Base-by-base conservation (phyloP, 2,113 vertebrate species). In the human region DNA sequence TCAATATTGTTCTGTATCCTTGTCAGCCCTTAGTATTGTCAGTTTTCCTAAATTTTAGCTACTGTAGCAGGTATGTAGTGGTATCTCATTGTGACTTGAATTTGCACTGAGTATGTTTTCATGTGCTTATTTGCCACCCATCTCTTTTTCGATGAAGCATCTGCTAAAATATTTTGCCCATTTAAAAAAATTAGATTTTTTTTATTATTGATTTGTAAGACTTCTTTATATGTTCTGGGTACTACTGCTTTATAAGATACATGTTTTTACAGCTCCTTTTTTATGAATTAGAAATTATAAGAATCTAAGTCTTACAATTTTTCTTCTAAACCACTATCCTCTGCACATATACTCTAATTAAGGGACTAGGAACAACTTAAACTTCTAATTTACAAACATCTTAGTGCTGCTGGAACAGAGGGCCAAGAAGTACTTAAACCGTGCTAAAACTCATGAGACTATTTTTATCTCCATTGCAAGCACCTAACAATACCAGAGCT, bases 401-500 rank as follows among this genome's bases (percentile, higher is more conserved):
- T 52, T 87, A 81, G 81, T 82, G 40, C 13, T n/a, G 40, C 1
- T 12, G 10, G 8, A 64, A 59, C 7, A 68, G 70, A 91, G 40
- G 38, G 43, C 57, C 27, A 90, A 27, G 59, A 25, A 94, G 57
- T 70, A 80, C 27, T 83, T 16, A 3, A 59, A 2, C 30, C 66
- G 52, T 55, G 14, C 78, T 92, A 82, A 68, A 89, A 81, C 55
- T 95, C 89, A 57, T 35, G 55, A 87, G 25, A 92, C 90, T 76
- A 55, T 98, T 96, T 93, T 93, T 50, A 87, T 89, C 84, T 68
- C 92, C 59, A 88, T 66, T 97, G 85, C 38, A 93, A 86, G 40
- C 13, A 27, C 48, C 81, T 70, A 92, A 80, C 50, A 84, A 40
- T 12, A 78, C 57, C 40, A 94, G 61, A 43, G 38, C 57, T 83